Base-by-base conservation (phyloP, 2,797 vertebrate species). In the Sitta carolinensis region DNA sequence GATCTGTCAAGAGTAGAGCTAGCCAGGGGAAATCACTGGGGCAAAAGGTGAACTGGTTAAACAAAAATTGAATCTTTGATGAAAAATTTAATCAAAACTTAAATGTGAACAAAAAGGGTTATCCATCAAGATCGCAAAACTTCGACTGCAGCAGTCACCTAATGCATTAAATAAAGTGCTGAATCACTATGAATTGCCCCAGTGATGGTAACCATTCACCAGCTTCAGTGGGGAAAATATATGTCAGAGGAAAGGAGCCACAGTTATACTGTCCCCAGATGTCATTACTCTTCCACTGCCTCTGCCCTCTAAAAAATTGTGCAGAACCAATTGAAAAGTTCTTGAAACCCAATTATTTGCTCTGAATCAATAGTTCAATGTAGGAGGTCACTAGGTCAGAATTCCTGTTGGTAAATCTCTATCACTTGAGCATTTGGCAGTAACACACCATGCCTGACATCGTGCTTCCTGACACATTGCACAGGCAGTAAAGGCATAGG, bases 51-150 rank as follows among this genome's bases (percentile, higher is more conserved):
- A 93, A 61, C 25, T 58, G 64, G 84, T 62, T 87, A 91, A 90
- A 76, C 47, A 93, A 91, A 92, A 94, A 89, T 32, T 94, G 81
- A 89, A 87, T 90, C 69, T 86, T 82, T 93, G 83, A 79, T 87
- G 79, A 95, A 95, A 95, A 96, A 83, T 42, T 66, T 91, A 87
- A 92, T 92, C 92, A 91, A 84, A 94, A 86, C 51, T 81, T 84
- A 91, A 85, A 83, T 72, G 64, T 55, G 69, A 88, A 82, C 73
- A 84, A 86, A 93, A 93, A 66, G 22, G 6, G 23, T 66, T 94
- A 91, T 88, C 78, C 57, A 84, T 84, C 80, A 94, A 92, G 58
- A 63, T 76, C 0, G 0, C n/a, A 77, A 84, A 80, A 38, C 43
- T 96, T 67, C 1, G 0, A 78, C 58, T 69, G 42, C 36, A 36